phyloP scores from a whole-genome alignment of 2,888 invertebrate genomes.

The Pherbina coryleti region DNA sequence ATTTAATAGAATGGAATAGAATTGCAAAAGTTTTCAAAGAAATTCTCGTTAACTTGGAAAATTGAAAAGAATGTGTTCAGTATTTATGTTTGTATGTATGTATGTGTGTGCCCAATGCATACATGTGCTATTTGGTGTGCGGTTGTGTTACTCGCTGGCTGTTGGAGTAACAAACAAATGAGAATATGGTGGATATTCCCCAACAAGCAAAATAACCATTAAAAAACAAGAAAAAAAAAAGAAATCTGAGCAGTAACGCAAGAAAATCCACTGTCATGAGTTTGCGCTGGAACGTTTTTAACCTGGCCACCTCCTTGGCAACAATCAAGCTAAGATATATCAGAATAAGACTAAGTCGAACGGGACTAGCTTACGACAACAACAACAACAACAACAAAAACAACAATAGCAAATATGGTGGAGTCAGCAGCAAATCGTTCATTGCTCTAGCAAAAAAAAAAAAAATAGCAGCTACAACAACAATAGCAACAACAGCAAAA shows the following conservation, averaged over 20 bases:
- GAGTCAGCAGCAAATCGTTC: conserved; percentile 33
- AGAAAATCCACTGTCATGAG: conserved; percentile 24
- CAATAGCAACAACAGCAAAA: conserved; percentile 53
- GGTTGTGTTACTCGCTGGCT: not conserved
- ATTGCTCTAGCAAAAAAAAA: conserved; percentile 42
- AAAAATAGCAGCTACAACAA: conserved; percentile 55
- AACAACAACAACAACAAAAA: too few relatives aligned
- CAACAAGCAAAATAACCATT: not conserved
- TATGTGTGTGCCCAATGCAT: not conserved
- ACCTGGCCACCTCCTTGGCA: conserved; percentile 9
- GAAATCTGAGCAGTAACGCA: not conserved
- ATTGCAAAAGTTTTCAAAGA: conserved; percentile 63
- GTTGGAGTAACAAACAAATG: not conserved
- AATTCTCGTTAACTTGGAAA: conserved; percentile 51
- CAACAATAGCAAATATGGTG: conserved; percentile 50
- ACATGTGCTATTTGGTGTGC: not conserved
- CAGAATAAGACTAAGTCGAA: not conserved
- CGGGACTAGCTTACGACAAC: not conserved
- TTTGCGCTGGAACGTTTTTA: conserved; percentile 20
- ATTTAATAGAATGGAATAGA: conserved; percentile 57
- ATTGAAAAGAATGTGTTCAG: conserved; percentile 61
- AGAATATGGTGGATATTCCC: not conserved
- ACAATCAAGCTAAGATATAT: not conserved
- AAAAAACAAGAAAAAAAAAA: not conserved
- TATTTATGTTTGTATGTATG: not conserved